Conservation (phyloP, 2,797 vertebrate genomes). For the Neostethus bicornis region DNA sequence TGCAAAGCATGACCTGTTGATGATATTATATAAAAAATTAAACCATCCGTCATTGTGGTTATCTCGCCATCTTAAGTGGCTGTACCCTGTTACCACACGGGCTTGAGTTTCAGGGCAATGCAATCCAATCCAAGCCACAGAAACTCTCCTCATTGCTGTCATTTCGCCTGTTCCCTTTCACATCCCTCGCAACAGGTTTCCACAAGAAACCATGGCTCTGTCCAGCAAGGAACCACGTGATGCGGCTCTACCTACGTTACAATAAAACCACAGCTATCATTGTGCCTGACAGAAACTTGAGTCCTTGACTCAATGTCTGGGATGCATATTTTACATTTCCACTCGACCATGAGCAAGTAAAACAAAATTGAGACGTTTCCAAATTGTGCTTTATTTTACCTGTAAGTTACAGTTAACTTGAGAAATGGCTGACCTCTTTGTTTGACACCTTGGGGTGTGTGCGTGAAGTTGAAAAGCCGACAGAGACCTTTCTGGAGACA, state of each 20-base stretch:
- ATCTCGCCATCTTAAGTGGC: constrained; percentile 85
- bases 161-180: constrained; percentile 77
- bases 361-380: constrained; percentile 11
- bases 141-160: constrained; percentile 76
- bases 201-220: constrained; percentile 54
- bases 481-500: constrained; percentile 27
- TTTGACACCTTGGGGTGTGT: constrained; percentile 34
- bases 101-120: constrained; percentile 80
- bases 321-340: constrained; percentile 6
- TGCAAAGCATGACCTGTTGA: constrained; percentile 46
- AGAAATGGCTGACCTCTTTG: constrained; percentile 33
- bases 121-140: constrained; percentile 81
- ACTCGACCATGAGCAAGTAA: neutral
- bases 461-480: constrained; percentile 44
- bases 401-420: constrained; percentile 15
- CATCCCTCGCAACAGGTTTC: constrained; percentile 70
- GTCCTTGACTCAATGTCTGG: constrained; percentile 16
- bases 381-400: constrained; percentile 5
- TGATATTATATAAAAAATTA: constrained; percentile 79
- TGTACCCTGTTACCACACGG: constrained; percentile 79
- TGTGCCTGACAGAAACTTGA: constrained; percentile 27
- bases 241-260: constrained; percentile 36
- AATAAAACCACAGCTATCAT: constrained; percentile 17
- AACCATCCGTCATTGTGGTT: constrained; percentile 75
- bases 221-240: constrained; percentile 58